Evolutionary conservation across 2,888 invertebrate genomes (phyloP), one percentile per base, ranked within the genome.

Genomic region (Andricus curvator): DNA sequence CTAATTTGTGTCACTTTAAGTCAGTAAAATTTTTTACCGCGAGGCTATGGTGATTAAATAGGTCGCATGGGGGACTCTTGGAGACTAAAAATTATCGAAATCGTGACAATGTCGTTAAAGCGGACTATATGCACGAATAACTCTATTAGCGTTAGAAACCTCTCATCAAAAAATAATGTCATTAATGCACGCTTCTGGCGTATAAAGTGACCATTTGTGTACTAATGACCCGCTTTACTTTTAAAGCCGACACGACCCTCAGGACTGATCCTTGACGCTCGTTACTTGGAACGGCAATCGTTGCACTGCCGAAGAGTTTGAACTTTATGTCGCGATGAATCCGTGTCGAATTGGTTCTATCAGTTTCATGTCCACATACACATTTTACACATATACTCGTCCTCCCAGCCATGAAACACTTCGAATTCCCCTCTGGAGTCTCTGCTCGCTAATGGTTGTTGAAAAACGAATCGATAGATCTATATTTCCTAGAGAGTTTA

Each of bases 331-430:
- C 20, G 74, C 33, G n/a, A 74, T 56, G 56, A 74, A 74, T 74
- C 56, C 74, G 74, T 74, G 74, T 74, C 74, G 33, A 74, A 74
- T 74, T 74, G 74, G 74, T 74, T 74, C 51, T 74, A 56, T 74
- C 74, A 74, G 74, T 74, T 74, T 37, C 74, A 74, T 74, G 56
- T 74, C 33, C 33, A 37, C 74, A 56, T 33, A 74, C 33, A 74
- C 33, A 51, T 48, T 51, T 51, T 9, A 51, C 51, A 29, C 29
- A 48, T 70, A 62, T 25, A 62, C 17, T 62, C 15, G 6, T 62
- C 25, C 13, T 62, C 15, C 15, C 25, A 70, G 48, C 15, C 48
- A 70, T 25, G 25, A 48, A 51, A 74, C 51, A 56, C 74, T 74
- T 33, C 20, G n/a, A 29, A 74, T 56, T 33, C 51, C 25, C 20